These are phyloP conservation scores for Pelodytes ibericus DNA, from an alignment of 2,797 vertebrate species.

Conservation along the genomic window DNA sequence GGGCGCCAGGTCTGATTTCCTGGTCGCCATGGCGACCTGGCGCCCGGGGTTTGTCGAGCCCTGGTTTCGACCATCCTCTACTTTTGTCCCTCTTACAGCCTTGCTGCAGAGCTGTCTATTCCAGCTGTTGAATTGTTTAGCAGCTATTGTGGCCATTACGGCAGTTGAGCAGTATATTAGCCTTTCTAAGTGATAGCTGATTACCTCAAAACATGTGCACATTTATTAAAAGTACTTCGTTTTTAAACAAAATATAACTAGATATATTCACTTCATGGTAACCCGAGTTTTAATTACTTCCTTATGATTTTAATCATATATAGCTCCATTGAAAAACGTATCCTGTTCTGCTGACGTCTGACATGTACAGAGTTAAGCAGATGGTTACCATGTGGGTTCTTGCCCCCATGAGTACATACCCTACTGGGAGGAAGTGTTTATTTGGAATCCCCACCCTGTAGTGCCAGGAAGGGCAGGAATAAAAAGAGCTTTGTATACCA, in stretches of 20 bases:
- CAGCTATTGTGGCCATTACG: too few species aligned
- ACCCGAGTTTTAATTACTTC: too few species aligned
- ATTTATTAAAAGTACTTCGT: too few species aligned
- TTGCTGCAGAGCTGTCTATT: not conserved
- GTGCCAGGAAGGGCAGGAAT: conserved; percentile 37
- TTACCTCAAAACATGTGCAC: too few species aligned
- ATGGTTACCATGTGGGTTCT: conserved; percentile 40
- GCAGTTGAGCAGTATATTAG: too few species aligned
- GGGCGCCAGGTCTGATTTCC: too few species aligned
- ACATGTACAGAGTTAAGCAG: conserved; percentile 8
- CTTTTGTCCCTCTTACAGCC: not conserved
- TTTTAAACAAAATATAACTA: too few species aligned
- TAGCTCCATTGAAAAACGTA: not conserved
- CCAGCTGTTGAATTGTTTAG: too few species aligned
- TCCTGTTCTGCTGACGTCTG: not conserved
- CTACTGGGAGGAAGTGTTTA: conserved; percentile 42
- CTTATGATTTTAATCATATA: conserved; percentile 11
- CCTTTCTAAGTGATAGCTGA: too few species aligned
- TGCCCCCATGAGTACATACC: conserved; percentile 24
- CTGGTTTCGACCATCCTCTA: not conserved
- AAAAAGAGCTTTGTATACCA: conserved; percentile 19
- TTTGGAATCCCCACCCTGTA: conserved; percentile 43
- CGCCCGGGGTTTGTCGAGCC: too few species aligned
- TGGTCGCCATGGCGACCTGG: too few species aligned
- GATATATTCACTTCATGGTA: too few species aligned